Evolutionary conservation across 1,140 invertebrate species (phyloP).

Genomic region (Habropoda laboriosa): DNA sequence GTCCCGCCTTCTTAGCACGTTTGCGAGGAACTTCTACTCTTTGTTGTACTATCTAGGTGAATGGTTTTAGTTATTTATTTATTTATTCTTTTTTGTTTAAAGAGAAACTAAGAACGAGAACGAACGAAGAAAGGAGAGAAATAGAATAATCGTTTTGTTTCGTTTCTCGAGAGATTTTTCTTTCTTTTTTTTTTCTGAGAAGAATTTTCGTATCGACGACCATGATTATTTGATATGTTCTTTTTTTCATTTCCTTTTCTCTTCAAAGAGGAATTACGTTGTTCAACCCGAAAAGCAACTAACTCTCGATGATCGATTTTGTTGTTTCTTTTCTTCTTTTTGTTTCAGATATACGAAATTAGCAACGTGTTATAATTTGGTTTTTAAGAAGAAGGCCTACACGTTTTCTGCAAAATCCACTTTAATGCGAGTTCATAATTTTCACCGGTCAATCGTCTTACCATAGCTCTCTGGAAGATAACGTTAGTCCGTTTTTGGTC

Average conservation of each 20-base stretch:
- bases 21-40: conserved; percentile 45
- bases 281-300: background rate
- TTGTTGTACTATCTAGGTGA: conserved; percentile 54
- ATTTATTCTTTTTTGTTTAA: too few relatives aligned
- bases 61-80: too few relatives aligned
- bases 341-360: too few relatives aligned
- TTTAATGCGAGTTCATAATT: too few relatives aligned
- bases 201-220: background rate
- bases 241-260: background rate
- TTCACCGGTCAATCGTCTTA: background rate
- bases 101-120: conserved; percentile 1
- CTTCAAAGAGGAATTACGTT: background rate
- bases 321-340: too few relatives aligned
- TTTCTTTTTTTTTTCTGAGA: background rate
- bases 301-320: too few relatives aligned
- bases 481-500: conserved; percentile 38
- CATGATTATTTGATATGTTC: conserved; percentile 10
- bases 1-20: background rate
- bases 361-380: too few relatives aligned
- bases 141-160: background rate
- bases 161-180: background rate
- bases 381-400: too few relatives aligned
- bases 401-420: too few relatives aligned
- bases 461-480: conserved; percentile 29
- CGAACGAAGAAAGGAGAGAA: conserved; percentile 1